Conservation (phyloP, 1,140 invertebrate genomes). For the Drosophila busckii region DNA sequence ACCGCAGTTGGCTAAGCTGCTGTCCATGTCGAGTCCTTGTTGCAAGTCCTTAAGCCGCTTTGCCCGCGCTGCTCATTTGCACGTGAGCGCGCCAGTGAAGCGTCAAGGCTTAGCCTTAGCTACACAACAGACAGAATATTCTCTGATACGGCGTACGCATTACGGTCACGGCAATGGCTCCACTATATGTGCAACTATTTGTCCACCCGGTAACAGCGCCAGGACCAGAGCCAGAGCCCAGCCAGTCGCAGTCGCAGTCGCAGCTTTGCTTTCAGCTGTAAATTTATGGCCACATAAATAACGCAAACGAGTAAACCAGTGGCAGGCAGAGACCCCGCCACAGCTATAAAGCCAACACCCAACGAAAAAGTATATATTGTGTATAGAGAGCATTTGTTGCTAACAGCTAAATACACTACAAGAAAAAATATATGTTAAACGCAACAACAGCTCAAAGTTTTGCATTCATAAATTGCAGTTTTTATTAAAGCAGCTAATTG, state of each 20-base stretch:
- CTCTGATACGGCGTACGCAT: background rate
- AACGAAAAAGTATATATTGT: too few species aligned
- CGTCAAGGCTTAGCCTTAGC: constrained; percentile 57
- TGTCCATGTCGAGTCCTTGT: constrained; percentile 40
- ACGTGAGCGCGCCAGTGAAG: constrained; percentile 55
- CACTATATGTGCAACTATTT: constrained; percentile 26
- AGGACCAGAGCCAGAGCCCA: too few species aligned
- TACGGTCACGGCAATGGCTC: background rate
- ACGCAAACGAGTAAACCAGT: constrained; percentile 67
- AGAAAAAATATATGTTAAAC: too few species aligned
- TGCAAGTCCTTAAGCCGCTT: constrained; percentile 63
- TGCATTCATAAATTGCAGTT: too few species aligned
- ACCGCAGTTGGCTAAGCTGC: constrained; percentile 62
- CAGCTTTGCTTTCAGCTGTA: constrained; percentile 72
- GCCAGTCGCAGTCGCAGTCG: constrained; percentile 33
- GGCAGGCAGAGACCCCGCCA: constrained; percentile 27
- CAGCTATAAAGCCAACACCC: constrained; percentile 15
- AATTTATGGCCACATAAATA: constrained; percentile 74
- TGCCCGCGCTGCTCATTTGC: constrained; percentile 61
- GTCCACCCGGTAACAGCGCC: too few species aligned
- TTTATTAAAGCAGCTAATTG: too few species aligned
- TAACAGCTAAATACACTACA: too few species aligned
- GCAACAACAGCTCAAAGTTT: too few species aligned
- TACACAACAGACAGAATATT: background rate
- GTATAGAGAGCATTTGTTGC: too few species aligned